phyloP scores from a whole-genome alignment of 2,797 vertebrate genomes.

The Nannoperca australis region DNA sequence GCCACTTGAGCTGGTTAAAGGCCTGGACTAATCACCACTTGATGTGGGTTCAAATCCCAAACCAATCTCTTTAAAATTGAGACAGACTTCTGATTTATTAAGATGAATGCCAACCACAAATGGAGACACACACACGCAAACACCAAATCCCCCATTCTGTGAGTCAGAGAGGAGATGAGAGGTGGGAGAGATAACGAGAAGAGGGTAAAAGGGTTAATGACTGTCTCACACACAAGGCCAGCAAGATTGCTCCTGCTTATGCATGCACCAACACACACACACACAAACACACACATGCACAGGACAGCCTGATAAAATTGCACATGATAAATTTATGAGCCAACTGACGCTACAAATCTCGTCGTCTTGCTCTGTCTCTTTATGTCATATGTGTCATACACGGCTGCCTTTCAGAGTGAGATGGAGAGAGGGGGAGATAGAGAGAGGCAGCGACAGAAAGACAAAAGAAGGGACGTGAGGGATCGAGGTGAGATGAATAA shows the following conservation, averaged over 20 bases:
- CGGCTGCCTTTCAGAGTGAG: constrained; percentile 6
- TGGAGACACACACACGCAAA: constrained; percentile 20
- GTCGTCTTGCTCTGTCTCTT: constrained; percentile 31
- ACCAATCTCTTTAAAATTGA: constrained; percentile 62
- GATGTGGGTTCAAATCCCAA: constrained; percentile 63
- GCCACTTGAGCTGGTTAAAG: constrained; percentile 39
- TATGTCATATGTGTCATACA: constrained; percentile 50
- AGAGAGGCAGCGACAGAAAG: constrained; percentile 15
- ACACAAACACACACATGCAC: constrained; percentile 14
- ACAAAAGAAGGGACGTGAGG: background rate
- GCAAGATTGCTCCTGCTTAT: constrained; percentile 37
- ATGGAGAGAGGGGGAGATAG: constrained; percentile 1
- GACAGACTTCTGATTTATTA: constrained; percentile 67
- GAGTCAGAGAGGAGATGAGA: constrained; percentile 47
- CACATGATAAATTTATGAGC: constrained; percentile 69
- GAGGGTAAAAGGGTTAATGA: constrained; percentile 80
- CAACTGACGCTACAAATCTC: constrained; percentile 43
- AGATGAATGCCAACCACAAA: constrained; percentile 57
- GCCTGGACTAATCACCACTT: constrained; percentile 51
- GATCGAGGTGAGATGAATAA: constrained; percentile 24
- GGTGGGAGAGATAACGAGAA: constrained; percentile 74
- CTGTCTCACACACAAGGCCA: constrained; percentile 60
- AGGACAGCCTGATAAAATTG: constrained; percentile 62
- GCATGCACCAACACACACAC: constrained; percentile 4
- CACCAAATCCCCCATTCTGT: background rate